Evolutionary conservation across 2,797 vertebrate species (phyloP), one percentile per base, ranked within the genome.

Genomic region (Mormyrus proboscirostris): DNA sequence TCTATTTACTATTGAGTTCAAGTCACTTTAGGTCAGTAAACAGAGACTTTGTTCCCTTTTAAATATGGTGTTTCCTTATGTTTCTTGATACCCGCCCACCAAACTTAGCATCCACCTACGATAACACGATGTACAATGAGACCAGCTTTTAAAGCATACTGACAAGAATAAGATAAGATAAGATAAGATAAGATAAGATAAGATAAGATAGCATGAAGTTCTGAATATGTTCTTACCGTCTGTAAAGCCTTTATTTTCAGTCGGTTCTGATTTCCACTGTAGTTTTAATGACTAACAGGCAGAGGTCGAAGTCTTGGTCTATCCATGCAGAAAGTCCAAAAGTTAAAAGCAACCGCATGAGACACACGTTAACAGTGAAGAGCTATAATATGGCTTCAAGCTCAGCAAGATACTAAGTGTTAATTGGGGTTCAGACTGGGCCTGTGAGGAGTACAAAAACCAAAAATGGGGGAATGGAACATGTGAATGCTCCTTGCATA

Each of bases 281-380:
- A 62, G 19, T 41, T 59, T 33, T 41, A 47, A 53, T 53, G 79
- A 85, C 50, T 79, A 73, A 82, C 86, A 88, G 14, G n/a, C 41
- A 51, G 44, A 84, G 90, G 89, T 90, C 89, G 91, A 92, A 92
- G 90, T 91, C 90, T 91, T 73, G 65, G 88, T 88, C 91, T 91
- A 91, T 88, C 83, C 55, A 88, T 65, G 85, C 62, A 38, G 73
- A 88, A 84, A 76, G 82, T 90, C 89, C 69, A 76, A 73, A 73
- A 73, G 65, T 33, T 73, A 73, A 73, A 73, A 0, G 10, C 25
- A 69, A 12, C 25, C 62, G 3, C 10, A 33, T 4, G 25, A 69
- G 25, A 12, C 62, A 33, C 22, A 29, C 4, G 1, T 33, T 29
- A 12, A 69, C 25, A 5, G 25, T 2, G 8, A 65, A 29, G 65